Evolutionary conservation across 2,797 vertebrate species (phyloP).

Genomic region (Zenarchopterus dispar): DNA sequence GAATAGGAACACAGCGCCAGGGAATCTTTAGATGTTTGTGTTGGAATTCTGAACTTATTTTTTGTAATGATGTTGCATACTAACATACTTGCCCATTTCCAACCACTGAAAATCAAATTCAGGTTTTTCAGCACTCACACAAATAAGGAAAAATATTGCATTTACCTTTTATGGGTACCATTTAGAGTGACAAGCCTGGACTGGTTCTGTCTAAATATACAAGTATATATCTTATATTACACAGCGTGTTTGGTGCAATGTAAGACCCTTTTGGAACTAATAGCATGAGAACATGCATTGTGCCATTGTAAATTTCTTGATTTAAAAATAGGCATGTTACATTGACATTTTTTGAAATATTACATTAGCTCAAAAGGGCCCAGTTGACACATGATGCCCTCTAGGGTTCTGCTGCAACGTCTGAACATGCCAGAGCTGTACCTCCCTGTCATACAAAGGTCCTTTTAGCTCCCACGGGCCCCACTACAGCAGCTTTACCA

Average conservation of each 20-base stretch:
- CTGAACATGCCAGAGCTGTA: slow-evolving; percentile 1
- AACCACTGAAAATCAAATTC: background rate
- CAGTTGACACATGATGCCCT: background rate
- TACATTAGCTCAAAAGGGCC: slow-evolving; percentile 31
- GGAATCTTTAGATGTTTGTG: background rate
- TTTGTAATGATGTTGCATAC: background rate
- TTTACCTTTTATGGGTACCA: background rate
- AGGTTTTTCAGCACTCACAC: background rate
- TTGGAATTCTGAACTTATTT: background rate
- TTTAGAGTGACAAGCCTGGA: slow-evolving; percentile 11
- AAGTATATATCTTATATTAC: background rate
- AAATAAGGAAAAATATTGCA: background rate
- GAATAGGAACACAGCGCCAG: background rate
- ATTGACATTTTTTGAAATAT: slow-evolving; percentile 22
- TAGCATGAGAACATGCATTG: too few species aligned
- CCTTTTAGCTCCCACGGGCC: slow-evolving; percentile 33
- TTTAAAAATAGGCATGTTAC: slow-evolving; percentile 30
- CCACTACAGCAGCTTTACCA: slow-evolving; percentile 49
- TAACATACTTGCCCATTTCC: background rate
- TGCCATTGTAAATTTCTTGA: too few species aligned
- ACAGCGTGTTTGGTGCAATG: background rate
- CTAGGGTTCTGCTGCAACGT: slow-evolving; percentile 17
- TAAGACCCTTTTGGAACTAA: too few species aligned
- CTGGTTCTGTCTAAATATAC: slow-evolving; percentile 7
- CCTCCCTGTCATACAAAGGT: slow-evolving; percentile 15